A percentile compares a stretch with the other conserved stretches of the same genome.
Conservation (phyloP, 2,113 vertebrate species). For the Mystacornis crossleyi region DNA sequence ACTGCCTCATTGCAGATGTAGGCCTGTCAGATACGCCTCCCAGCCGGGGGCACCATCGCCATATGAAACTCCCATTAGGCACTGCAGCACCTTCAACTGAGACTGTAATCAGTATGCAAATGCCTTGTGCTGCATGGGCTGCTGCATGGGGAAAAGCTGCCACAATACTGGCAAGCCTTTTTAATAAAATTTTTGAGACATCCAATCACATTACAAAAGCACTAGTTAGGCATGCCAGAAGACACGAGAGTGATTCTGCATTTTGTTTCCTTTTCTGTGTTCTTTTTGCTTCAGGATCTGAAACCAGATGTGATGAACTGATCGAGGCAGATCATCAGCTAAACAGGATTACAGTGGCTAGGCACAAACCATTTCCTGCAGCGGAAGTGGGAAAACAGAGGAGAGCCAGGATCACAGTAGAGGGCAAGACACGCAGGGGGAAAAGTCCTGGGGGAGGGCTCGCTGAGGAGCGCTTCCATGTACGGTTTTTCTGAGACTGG, state of each 20-base stretch:
- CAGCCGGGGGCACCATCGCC: background rate
- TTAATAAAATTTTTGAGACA: background rate
- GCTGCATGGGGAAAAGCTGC: background rate
- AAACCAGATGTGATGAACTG: slow-evolving; percentile 5
- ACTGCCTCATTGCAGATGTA: background rate
- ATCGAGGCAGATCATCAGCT: background rate
- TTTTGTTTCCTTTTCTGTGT: background rate
- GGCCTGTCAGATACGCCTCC: background rate
- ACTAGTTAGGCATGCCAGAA: background rate
- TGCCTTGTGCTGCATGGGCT: background rate
- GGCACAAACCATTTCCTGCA: background rate
- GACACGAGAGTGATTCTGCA: background rate
- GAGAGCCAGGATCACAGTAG: background rate
- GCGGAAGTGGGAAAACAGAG: background rate
- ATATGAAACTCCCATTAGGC: background rate
- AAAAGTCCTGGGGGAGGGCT: background rate
- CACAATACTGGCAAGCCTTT: background rate
- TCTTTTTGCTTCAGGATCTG: background rate
- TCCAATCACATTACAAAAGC: background rate
- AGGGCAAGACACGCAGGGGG: background rate
- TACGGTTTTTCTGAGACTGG: background rate
- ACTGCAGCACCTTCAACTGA: background rate
- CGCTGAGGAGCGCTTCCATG: background rate
- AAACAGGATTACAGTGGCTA: background rate
- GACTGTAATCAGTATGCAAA: slow-evolving; percentile 14